Conservation (phyloP, 2,113 vertebrate species). For the Salvelinus sp. region DNA sequence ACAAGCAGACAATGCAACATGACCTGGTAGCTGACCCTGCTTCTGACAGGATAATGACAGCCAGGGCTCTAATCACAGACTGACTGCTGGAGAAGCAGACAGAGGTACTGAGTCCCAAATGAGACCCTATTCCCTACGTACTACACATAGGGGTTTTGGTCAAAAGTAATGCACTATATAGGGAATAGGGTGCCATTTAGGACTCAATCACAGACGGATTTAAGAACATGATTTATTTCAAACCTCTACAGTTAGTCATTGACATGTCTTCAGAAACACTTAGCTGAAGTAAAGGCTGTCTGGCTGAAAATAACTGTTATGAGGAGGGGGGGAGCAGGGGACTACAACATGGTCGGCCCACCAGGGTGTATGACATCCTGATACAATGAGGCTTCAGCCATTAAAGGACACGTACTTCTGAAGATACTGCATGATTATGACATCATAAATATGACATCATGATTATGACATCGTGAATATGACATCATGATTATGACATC, state of each 20-base stretch:
- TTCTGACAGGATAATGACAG: constrained; percentile 63
- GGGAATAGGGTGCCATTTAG: no score
- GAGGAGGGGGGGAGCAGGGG: no score
- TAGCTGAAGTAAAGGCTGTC: neutral
- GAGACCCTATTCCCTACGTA: no score
- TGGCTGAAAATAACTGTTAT: neutral
- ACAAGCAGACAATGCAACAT: constrained; percentile 54
- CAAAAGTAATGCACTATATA: no score
- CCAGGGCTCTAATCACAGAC: constrained; percentile 56
- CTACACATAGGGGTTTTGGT: no score
- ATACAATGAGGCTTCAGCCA: constrained; percentile 24
- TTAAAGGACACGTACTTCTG: constrained; percentile 45
- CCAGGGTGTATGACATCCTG: constrained; percentile 46
- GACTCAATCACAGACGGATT: constrained; percentile 16
- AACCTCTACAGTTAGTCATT: constrained; percentile 27
- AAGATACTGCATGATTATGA: no score
- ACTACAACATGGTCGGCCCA: constrained; percentile 23
- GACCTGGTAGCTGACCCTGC: constrained; percentile 67
- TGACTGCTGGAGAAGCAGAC: constrained; percentile 4
- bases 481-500: no score
- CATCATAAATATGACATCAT: no score
- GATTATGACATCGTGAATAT: no score
- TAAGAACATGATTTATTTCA: constrained; percentile 52
- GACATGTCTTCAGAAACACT: neutral
- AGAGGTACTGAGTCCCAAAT: no score